A percentile compares a stretch with the other conserved stretches of the same genome.
Conservation (phyloP, 1,140 invertebrate species). For the Oncopodura yosiiana region DNA sequence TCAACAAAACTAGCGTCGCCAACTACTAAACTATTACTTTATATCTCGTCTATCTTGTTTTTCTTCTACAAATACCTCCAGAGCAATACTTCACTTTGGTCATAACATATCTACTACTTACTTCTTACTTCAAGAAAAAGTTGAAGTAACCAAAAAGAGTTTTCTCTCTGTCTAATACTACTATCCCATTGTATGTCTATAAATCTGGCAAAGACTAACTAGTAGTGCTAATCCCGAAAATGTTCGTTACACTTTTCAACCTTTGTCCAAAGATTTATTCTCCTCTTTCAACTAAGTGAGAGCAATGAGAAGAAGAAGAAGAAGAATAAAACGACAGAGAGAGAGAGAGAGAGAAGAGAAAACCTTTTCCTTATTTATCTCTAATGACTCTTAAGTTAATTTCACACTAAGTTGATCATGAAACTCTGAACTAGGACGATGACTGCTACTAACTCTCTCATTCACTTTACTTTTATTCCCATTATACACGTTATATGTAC, state of each 20-base stretch:
- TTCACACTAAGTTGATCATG: slow-evolving; percentile 35
- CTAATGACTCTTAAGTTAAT: slow-evolving; percentile 34
- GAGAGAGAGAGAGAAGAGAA: slow-evolving; percentile 23
- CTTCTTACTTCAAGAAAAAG: too few relatives aligned
- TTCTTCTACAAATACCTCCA: too few relatives aligned
- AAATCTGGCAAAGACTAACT: background rate
- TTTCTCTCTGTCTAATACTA: too few relatives aligned
- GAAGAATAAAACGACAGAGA: too few relatives aligned
- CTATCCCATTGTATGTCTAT: too few relatives aligned
- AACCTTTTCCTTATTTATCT: slow-evolving; percentile 33
- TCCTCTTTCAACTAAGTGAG: too few relatives aligned
- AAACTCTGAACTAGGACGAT: background rate
- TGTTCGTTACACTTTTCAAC: slow-evolving; percentile 30
- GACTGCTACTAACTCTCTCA: slow-evolving; percentile 12
- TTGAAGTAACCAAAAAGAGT: too few relatives aligned
- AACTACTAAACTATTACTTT: too few relatives aligned
- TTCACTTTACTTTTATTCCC: background rate
- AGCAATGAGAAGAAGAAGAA: too few relatives aligned
- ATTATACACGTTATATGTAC: background rate
- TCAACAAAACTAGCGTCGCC: slow-evolving; percentile 26
- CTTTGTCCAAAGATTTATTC: slow-evolving; percentile 34
- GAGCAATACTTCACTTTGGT: too few relatives aligned
- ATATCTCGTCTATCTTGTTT: too few relatives aligned
- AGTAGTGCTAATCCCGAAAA: slow-evolving; percentile 11
- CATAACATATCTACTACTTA: too few relatives aligned